Conservation (phyloP, 2,888 invertebrate species). For the Yponomeuta cagnagella region DNA sequence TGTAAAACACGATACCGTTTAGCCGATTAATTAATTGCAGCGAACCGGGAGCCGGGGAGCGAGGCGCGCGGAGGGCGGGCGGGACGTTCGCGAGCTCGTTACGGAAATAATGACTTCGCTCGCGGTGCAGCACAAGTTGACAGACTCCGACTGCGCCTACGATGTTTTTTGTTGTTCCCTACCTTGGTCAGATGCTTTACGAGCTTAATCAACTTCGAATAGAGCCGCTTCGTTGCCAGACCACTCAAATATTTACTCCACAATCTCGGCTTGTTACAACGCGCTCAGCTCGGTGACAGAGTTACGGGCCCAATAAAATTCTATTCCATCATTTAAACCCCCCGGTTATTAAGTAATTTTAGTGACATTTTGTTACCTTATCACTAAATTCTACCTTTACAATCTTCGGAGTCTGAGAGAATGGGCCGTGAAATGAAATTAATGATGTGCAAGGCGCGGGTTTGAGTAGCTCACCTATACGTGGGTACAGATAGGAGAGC, state of each 20-base stretch:
- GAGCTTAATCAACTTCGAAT: constrained; percentile 39
- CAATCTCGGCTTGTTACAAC: constrained; percentile 16
- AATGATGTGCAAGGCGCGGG: constrained; percentile 33
- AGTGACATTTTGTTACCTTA: constrained; percentile 16
- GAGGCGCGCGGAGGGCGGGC: constrained; percentile 51
- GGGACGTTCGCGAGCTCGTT: constrained; percentile 61
- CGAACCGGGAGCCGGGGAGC: constrained; percentile 16
- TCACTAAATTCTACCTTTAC: constrained; percentile 15
- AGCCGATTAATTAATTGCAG: constrained; percentile 69
- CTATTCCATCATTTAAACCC: constrained; percentile 13
- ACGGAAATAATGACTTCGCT: constrained; percentile 67
- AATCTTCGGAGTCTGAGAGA: constrained; percentile 20
- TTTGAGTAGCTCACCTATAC: constrained; percentile 22
- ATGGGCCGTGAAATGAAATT: constrained; percentile 37
- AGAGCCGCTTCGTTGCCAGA: constrained; percentile 24
- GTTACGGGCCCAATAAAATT: constrained; percentile 14
- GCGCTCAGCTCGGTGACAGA: constrained; percentile 14
- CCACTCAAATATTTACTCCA: constrained; percentile 24
- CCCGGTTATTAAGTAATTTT: constrained; percentile 10
- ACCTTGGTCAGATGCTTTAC: constrained; percentile 37
- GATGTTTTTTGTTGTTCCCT: constrained; percentile 49
- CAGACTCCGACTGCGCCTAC: constrained; percentile 29
- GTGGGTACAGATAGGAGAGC: constrained; percentile 36
- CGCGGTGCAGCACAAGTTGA: constrained; percentile 45
- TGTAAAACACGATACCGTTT: constrained; percentile 73